Percentiles rank a stretch among this genome's conserved stretches.
These are phyloP conservation scores for Apodemia hepburni DNA, from an alignment of 2,888 invertebrate genomes.

Conservation along the genomic window DNA sequence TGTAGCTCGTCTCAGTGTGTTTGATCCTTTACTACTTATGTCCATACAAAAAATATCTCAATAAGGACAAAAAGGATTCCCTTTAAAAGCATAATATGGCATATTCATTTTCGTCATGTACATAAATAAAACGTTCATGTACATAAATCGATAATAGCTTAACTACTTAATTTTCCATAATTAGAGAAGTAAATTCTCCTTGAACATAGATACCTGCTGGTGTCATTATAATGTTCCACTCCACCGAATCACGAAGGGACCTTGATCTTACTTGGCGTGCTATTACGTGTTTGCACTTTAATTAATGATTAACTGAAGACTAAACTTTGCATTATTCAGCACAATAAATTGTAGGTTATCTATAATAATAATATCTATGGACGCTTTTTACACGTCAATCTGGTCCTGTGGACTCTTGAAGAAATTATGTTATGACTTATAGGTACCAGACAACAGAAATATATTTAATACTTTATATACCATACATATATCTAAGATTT, in stretches of 20 bases:
- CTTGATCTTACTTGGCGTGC: constrained; percentile 19
- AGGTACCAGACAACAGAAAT: no score
- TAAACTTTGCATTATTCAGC: neutral
- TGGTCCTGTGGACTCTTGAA: no score
- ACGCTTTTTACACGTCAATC: no score
- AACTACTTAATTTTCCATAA: neutral
- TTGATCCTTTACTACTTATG: no score
- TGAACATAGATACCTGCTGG: neutral
- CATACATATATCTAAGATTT: no score
- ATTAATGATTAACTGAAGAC: neutral
- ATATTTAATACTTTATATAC: no score
- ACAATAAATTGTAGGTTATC: neutral
- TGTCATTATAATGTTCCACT: constrained; percentile 10
- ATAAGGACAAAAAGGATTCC: no score
- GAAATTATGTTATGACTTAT: no score
- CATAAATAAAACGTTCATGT: constrained; percentile 3
- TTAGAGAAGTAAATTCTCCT: neutral
- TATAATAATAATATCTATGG: no score
- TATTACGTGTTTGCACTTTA: constrained; percentile 13
- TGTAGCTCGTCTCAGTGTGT: no score
- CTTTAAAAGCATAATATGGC: neutral
- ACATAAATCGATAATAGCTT: neutral
- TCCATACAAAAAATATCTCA: no score
- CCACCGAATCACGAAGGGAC: constrained; percentile 12
- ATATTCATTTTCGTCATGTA: neutral